phyloP scores from a whole-genome alignment of 2,888 invertebrate species.

The Apodemia mormo region DNA sequence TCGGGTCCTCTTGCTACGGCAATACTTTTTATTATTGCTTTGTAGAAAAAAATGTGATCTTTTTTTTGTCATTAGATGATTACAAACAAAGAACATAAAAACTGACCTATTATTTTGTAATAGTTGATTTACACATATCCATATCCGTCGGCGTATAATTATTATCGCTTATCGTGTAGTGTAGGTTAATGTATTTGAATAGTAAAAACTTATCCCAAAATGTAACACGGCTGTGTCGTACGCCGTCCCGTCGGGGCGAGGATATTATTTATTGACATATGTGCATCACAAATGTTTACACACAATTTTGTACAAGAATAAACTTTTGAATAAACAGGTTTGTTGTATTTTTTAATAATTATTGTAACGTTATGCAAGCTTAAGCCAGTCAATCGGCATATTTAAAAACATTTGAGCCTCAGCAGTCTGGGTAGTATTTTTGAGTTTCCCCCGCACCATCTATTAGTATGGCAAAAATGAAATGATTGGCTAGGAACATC shows the following conservation, averaged over 20 bases:
- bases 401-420: too few species aligned
- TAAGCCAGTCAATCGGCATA: too few species aligned
- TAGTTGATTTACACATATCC: background rate
- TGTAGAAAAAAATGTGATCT: too few species aligned
- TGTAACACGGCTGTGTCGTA: constrained; percentile 47
- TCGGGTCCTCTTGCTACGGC: too few species aligned
- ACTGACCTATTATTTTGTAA: background rate
- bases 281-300: constrained; percentile 35
- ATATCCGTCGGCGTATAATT: too few species aligned
- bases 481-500: too few species aligned
- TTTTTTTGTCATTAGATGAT: too few species aligned
- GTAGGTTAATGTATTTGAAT: constrained; percentile 12
- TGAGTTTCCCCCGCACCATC: too few species aligned
- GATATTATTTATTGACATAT: constrained; percentile 35
- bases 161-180: background rate
- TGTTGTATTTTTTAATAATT: constrained; percentile 10
- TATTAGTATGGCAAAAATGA: too few species aligned
- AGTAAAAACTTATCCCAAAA: constrained; percentile 39
- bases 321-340: constrained; percentile 22
- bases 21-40: too few species aligned
- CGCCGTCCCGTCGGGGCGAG: constrained; percentile 19
- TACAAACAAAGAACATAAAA: background rate
- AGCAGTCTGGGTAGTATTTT: too few species aligned
- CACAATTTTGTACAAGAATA: constrained; percentile 36
- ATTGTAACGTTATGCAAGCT: too few species aligned